phyloP scores from a whole-genome alignment of 2,113 vertebrate genomes.

The Cyanoliseus patagonus region DNA sequence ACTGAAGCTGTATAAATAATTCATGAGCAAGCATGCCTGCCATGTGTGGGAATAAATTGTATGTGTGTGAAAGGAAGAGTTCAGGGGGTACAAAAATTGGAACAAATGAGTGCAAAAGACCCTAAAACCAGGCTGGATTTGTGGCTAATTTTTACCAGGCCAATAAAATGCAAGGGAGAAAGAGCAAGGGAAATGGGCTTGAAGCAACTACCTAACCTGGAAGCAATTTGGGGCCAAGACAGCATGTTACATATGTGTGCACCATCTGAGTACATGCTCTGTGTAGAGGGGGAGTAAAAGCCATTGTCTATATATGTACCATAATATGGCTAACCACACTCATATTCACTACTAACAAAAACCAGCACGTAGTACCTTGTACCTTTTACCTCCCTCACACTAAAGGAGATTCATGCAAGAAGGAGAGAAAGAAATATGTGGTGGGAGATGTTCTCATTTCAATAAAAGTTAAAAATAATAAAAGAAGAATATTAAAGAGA shows the following conservation, averaged over 20 bases:
- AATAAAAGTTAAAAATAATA: neutral
- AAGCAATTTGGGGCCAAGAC: constrained; percentile 37
- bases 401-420: neutral
- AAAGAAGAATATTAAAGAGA: neutral
- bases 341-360: neutral
- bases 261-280: neutral
- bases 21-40: constrained; percentile 37
- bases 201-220: neutral
- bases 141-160: constrained; percentile 24
- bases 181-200: neutral
- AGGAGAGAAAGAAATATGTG: neutral
- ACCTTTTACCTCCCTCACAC: neutral
- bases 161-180: neutral
- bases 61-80: neutral
- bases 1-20: constrained; percentile 48
- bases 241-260: neutral
- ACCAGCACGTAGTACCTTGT: neutral
- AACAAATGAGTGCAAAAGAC: constrained; percentile 37
- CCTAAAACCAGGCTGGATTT: constrained; percentile 3
- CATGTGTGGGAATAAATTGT: constrained; percentile 53
- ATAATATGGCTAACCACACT: neutral
- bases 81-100: constrained; percentile 27
- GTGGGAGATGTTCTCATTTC: neutral
- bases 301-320: neutral
- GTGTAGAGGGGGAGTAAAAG: neutral